Evolutionary conservation across 2,113 vertebrate genomes (phyloP).

Genomic region (Calyptomena viridis): DNA sequence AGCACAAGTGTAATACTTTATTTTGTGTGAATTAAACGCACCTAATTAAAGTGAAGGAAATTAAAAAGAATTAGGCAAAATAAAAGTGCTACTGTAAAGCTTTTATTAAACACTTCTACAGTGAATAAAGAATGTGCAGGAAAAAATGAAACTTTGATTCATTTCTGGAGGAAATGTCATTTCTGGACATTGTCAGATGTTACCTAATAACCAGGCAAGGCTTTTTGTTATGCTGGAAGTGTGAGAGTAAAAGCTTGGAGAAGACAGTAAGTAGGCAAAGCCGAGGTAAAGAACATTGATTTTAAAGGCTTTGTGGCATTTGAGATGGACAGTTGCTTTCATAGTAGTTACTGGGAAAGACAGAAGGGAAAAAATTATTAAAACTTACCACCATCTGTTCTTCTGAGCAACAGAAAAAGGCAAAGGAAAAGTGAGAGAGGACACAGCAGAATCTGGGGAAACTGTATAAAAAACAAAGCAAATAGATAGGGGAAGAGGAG

Average conservation of each 20-base stretch:
- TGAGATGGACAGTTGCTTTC: neutral
- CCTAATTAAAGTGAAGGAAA: slow-evolving; percentile 45
- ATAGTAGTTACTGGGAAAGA: neutral
- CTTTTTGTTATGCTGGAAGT: neutral
- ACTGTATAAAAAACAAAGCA: neutral
- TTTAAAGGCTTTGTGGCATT: neutral
- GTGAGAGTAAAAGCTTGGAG: neutral
- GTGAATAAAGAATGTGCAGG: neutral
- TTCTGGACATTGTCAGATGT: too few species aligned
- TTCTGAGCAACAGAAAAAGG: neutral
- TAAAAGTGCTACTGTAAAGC: neutral
- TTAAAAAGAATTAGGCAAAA: slow-evolving; percentile 40
- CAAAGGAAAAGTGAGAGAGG: neutral
- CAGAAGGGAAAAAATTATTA: neutral
- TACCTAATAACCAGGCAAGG: neutral
- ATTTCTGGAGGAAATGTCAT: neutral
- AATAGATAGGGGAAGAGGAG: neutral
- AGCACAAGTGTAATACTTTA: slow-evolving; percentile 19
- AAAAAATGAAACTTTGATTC: neutral
- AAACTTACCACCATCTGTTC: neutral
- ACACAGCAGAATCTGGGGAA: neutral
- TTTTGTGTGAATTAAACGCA: slow-evolving; percentile 48
- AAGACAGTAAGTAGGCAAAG: neutral
- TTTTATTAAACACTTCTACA: slow-evolving; percentile 24
- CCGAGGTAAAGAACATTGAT: accelerated